These are phyloP conservation scores for Lepeophtheirus nordmannii DNA, from an alignment of 2,888 invertebrate genomes.

Conservation along the genomic window DNA sequence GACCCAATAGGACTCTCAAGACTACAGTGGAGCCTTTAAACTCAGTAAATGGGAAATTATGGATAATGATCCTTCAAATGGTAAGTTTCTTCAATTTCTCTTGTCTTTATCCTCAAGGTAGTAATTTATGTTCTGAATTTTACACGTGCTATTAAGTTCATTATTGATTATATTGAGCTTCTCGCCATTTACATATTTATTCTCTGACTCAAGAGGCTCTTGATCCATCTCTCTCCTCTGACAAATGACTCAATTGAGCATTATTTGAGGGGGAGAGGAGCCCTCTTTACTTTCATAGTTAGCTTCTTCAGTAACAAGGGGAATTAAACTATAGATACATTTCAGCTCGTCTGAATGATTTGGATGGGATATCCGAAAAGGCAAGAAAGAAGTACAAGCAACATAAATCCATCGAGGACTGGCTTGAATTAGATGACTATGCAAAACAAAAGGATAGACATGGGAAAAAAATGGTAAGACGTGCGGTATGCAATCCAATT, in stretches of 20 bases:
- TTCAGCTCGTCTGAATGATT: slow-evolving; percentile 35
- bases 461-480: slow-evolving; percentile 23
- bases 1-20: slow-evolving; percentile 18
- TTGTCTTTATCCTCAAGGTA: background rate
- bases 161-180: too few relatives aligned
- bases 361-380: slow-evolving; percentile 66
- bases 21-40: slow-evolving; percentile 25
- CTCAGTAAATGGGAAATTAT: slow-evolving; percentile 71
- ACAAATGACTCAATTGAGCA: too few relatives aligned
- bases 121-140: too few relatives aligned
- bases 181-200: too few relatives aligned
- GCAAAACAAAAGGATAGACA: slow-evolving; percentile 1
- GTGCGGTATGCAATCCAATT: background rate
- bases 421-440: slow-evolving; percentile 47
- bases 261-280: too few relatives aligned
- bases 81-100: slow-evolving; percentile 53
- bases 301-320: too few relatives aligned
- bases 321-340: slow-evolving; percentile 10
- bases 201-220: too few relatives aligned
- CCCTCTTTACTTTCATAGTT: too few relatives aligned
- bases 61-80: slow-evolving; percentile 63
- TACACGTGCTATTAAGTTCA: too few relatives aligned
- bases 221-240: too few relatives aligned
- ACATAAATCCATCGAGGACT: slow-evolving; percentile 67
- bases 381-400: slow-evolving; percentile 46